Evolutionary conservation across 2,888 invertebrate genomes (phyloP).

Genomic region (Leptinotarsa haldemani): DNA sequence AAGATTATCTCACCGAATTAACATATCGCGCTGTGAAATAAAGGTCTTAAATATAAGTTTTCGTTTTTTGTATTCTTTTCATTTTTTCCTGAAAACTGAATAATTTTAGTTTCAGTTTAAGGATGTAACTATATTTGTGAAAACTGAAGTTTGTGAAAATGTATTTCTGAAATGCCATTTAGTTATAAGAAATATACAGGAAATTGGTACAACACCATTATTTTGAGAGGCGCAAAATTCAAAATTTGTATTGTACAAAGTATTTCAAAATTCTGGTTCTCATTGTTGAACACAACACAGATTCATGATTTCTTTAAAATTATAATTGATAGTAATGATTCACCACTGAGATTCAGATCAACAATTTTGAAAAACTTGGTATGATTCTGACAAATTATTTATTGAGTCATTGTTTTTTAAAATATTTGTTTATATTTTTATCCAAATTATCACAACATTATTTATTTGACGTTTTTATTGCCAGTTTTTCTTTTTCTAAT

Average conservation of each 20-base stretch:
- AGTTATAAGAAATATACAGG: slow-evolving; percentile 42
- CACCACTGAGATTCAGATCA: slow-evolving; percentile 1
- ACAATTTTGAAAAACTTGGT: slow-evolving; percentile 19
- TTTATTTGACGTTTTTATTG: slow-evolving; percentile 52
- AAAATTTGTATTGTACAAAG: slow-evolving; percentile 57
- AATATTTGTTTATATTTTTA: slow-evolving; percentile 56
- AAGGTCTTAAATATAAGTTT: slow-evolving; percentile 25
- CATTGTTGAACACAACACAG: neutral
- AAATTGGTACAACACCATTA: slow-evolving; percentile 60
- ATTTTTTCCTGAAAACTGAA: neutral
- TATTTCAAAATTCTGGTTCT: neutral
- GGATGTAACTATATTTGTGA: slow-evolving; percentile 1
- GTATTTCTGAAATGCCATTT: slow-evolving; percentile 43
- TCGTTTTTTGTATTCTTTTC: neutral
- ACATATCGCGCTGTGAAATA: slow-evolving; percentile 65
- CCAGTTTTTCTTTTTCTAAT: slow-evolving; percentile 57
- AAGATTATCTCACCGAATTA: slow-evolving; percentile 60
- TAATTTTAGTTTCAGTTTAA: slow-evolving; percentile 27
- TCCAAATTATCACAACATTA: slow-evolving; percentile 61
- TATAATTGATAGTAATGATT: neutral
- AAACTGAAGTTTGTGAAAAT: neutral
- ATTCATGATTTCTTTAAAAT: neutral
- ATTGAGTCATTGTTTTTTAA: slow-evolving; percentile 55
- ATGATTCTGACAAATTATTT: slow-evolving; percentile 50
- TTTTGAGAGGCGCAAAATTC: slow-evolving; percentile 56